Percentiles rank a stretch among this genome's conserved stretches.
Conservation (phyloP, 2,888 invertebrate genomes). For the Epinotia ramella region DNA sequence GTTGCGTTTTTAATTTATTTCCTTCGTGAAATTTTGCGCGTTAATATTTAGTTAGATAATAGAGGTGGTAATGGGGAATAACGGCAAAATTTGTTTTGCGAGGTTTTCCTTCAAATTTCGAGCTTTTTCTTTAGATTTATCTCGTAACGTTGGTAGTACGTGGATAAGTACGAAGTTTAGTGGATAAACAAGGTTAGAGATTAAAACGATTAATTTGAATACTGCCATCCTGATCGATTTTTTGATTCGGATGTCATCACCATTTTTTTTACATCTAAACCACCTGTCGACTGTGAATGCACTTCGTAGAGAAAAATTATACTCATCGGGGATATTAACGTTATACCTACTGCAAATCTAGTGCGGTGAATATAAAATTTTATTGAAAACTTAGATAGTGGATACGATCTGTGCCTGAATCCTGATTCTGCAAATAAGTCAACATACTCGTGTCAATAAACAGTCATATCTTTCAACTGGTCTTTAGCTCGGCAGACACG, state of each 20-base stretch:
- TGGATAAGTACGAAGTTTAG: neutral
- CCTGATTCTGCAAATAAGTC: too few relatives aligned
- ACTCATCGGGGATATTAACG: too few relatives aligned
- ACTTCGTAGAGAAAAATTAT: too few relatives aligned
- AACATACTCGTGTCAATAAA: too few relatives aligned
- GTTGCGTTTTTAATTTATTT: constrained; percentile 86
- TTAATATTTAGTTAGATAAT: constrained; percentile 81
- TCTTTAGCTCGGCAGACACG: neutral
- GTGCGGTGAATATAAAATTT: too few relatives aligned
- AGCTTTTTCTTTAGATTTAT: constrained; percentile 4
- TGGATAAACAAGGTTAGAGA: neutral
- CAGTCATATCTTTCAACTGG: too few relatives aligned
- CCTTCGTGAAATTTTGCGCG: constrained; percentile 76
- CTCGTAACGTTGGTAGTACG: neutral
- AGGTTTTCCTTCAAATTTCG: constrained; percentile 21
- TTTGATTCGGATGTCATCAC: neutral
- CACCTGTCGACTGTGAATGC: too few relatives aligned
- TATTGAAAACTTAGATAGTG: too few relatives aligned
- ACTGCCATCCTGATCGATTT: neutral
- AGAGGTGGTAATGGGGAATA: constrained; percentile 58
- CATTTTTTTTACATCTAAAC: too few relatives aligned
- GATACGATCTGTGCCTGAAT: too few relatives aligned
- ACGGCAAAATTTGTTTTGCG: constrained; percentile 52
- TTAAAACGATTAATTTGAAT: neutral
- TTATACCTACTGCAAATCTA: too few relatives aligned